phyloP scores from a whole-genome alignment of 2,113 vertebrate species.

The Saccopteryx leptura region DNA sequence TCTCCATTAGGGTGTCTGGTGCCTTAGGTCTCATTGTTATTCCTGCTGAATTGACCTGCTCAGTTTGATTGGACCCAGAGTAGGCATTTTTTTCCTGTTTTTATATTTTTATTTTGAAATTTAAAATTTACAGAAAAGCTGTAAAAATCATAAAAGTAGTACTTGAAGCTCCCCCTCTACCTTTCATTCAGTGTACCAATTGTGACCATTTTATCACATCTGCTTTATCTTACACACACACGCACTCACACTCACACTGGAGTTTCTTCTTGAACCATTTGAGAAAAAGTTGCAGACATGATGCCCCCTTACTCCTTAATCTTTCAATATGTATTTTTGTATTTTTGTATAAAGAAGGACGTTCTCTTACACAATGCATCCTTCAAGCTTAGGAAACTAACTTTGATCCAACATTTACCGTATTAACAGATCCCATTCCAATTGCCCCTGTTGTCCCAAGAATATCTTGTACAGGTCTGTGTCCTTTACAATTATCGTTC shows the following conservation, averaged over 20 bases:
- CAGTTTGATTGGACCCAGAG: not conserved
- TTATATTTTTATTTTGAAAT: conserved; percentile 52
- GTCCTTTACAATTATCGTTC: not conserved
- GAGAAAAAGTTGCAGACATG: not conserved
- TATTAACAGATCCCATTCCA: not conserved
- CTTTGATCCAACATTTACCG: not conserved
- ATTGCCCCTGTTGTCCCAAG: not conserved
- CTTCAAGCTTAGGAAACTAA: not conserved
- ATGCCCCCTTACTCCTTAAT: not conserved
- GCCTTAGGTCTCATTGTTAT: not conserved
- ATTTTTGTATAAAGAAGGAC: conserved; percentile 5
- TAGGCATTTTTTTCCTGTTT: not conserved
- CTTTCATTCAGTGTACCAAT: not conserved
- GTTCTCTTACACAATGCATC: not conserved
- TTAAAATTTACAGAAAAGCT: conserved; percentile 17
- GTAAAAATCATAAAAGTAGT: not conserved
- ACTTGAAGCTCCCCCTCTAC: not conserved
- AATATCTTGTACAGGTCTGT: not conserved
- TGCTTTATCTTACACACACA: not conserved
- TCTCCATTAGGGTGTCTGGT: rapidly evolving
- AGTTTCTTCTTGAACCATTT: not conserved
- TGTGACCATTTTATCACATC: not conserved
- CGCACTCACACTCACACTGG: not conserved
- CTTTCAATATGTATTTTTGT: not conserved
- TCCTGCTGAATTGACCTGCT: not conserved